phyloP scores from a whole-genome alignment of 2,888 invertebrate genomes.

The Erynnis tages region DNA sequence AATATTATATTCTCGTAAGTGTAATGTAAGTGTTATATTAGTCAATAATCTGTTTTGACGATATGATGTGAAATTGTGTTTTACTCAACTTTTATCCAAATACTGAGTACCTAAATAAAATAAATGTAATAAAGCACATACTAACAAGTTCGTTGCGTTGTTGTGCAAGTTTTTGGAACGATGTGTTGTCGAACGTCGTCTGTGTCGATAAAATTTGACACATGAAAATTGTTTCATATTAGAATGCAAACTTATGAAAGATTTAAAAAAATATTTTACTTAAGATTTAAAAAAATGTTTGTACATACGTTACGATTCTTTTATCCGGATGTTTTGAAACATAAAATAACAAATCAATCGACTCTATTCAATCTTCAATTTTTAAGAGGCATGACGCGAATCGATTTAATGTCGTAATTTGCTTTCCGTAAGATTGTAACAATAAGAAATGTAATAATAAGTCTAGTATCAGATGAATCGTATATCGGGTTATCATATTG shows the following conservation, averaged over 20 bases:
- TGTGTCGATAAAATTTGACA: neutral
- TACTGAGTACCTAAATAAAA: slow-evolving; percentile 11
- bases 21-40: slow-evolving; percentile 16
- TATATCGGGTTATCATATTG: slow-evolving; percentile 4
- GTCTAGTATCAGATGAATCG: slow-evolving; percentile 6
- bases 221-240: too few species aligned
- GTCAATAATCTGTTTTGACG: slow-evolving; percentile 3
- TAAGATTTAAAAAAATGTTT: neutral
- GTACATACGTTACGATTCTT: neutral
- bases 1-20: slow-evolving; percentile 1
- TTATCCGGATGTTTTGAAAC: too few species aligned
- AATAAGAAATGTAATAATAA: neutral
- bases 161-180: too few species aligned
- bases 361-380: neutral
- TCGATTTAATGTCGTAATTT: neutral
- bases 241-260: neutral
- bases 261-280: neutral
- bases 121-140: slow-evolving; percentile 12
- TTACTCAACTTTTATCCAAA: slow-evolving; percentile 2
- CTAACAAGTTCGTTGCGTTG: too few species aligned
- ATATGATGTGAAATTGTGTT: slow-evolving; percentile 7
- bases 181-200: too few species aligned
- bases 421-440: neutral
- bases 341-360: slow-evolving; percentile 3
- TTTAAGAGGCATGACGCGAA: neutral